A percentile compares a stretch with the other conserved stretches of the same genome.
phyloP scores from a whole-genome alignment of 2,113 vertebrate species.

The Lethenteron camtschaticum region DNA sequence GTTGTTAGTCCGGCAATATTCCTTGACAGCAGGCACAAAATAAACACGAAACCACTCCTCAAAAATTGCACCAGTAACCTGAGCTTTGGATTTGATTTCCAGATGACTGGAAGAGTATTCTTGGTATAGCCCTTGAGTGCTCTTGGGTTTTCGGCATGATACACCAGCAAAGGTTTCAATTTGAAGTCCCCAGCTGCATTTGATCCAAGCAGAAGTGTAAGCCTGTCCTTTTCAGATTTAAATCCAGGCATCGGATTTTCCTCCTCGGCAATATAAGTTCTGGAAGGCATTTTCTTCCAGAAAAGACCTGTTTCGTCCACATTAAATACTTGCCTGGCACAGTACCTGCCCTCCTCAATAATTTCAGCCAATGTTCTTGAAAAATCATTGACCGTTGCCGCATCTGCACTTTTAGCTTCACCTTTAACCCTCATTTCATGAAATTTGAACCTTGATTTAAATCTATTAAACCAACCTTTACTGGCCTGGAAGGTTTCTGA shows the following conservation, averaged over 20 bases:
- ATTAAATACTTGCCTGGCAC: not conserved
- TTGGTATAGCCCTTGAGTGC: not conserved
- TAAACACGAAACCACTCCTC: conserved; percentile 2
- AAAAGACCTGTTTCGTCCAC: conserved; percentile 3
- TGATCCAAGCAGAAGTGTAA: conserved; percentile 1
- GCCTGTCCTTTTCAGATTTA: conserved; percentile 1
- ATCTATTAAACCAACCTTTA: conserved; percentile 7
- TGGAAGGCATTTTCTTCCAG: not conserved
- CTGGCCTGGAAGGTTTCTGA: conserved; percentile 4
- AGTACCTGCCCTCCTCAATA: not conserved
- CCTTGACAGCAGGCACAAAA: not conserved
- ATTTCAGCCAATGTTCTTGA: not conserved
- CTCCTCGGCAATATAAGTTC: conserved; percentile 4
- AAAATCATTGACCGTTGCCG: not conserved
- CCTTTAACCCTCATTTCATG: conserved; percentile 6
- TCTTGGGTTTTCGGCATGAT: not conserved
- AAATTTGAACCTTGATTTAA: not conserved
- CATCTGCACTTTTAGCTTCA: not conserved
- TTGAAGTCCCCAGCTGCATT: conserved; percentile 7
- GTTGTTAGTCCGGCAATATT: not conserved
- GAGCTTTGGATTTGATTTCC: conserved; percentile 3
- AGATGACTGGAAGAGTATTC: not conserved
- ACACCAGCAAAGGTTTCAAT: conserved; percentile 2
- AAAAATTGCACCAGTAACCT: not conserved
- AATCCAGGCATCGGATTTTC: conserved; percentile 5